Evolutionary conservation across 2,113 vertebrate species (phyloP), one percentile per base, ranked within the genome.

Genomic region (Fulmarus glacialis): DNA sequence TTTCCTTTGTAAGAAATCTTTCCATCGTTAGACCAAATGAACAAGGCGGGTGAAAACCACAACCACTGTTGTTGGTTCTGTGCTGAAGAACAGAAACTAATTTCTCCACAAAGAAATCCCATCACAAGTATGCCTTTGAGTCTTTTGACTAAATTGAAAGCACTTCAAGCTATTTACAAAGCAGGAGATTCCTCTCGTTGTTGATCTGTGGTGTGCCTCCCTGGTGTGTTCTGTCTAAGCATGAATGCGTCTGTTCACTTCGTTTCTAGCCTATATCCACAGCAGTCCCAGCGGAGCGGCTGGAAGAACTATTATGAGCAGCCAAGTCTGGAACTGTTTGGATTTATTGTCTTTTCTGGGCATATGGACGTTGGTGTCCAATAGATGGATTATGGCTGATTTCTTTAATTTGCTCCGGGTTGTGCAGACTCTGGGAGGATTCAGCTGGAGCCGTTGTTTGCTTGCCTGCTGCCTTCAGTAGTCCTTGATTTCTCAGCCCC

Each of bases 121-220:
- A 52, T 86, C 87, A 88, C 59, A 93, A 93, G 47, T 55, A 70
- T 1, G 26, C 50, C 71, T 96, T 91, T 87, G 70, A 96, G 32
- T 68, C 40, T 53, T 82, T 72, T 4, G 6, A 68, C 15, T 88
- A 73, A 66, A 93, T 50, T 85, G 55, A 91, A 95, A 93, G 53
- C 47, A 89, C 78, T 93, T 79, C 47, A 82, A 87, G 34, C 34
- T 95, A 83, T 94, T 95, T 96, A 84, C 83, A 89, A 93, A 96
- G 67, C 74, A 81, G 53, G 58, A 94, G 96, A 93, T 95, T 93
- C 84, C 64, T 91, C 79, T 91, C 2, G 0, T 38, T 91, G 68
- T 97, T 96, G 90, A 86, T 91, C 82, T 96, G 91, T 92, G 82
- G 87, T 94, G 59, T 88, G 85, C 77, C 68, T 93, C 89, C 92